phyloP scores from a whole-genome alignment of 2,888 invertebrate species.

The Lepidochrysops patricia region DNA sequence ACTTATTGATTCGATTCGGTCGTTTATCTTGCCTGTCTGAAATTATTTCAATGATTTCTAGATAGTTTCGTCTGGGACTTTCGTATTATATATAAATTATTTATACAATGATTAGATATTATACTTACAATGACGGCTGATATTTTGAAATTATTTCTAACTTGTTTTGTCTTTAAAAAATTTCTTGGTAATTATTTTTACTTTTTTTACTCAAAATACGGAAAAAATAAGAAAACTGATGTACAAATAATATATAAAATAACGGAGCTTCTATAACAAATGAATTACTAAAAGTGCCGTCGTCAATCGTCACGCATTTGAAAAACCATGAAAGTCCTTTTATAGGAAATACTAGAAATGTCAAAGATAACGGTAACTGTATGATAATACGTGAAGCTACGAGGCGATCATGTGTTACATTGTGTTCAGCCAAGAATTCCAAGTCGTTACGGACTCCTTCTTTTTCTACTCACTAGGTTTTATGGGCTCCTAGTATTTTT shows the following conservation, averaged over 20 bases:
- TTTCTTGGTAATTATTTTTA: too few species aligned
- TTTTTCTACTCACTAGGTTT: conserved; percentile 2
- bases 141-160: background rate
- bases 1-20: conserved; percentile 1
- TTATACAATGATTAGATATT: background rate
- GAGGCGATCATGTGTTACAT: conserved; percentile 7
- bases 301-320: background rate
- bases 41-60: conserved; percentile 2
- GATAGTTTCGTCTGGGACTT: background rate
- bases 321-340: background rate
- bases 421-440: conserved; percentile 3
- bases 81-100: background rate
- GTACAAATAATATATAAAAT: too few species aligned
- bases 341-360: conserved; percentile 5
- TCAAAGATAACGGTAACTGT: conserved; percentile 2
- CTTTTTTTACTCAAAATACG: too few species aligned
- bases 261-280: background rate
- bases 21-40: background rate
- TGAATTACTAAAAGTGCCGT: background rate
- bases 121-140: background rate
- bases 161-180: background rate
- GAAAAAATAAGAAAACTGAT: too few species aligned
- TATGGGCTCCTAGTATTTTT: conserved; percentile 9
- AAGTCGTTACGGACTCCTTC: conserved; percentile 2
- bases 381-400: background rate